Percentiles rank a stretch among this genome's conserved stretches.
These are phyloP conservation scores for Alosa alosa DNA, from an alignment of 2,113 vertebrate genomes.

Conservation along the genomic window DNA sequence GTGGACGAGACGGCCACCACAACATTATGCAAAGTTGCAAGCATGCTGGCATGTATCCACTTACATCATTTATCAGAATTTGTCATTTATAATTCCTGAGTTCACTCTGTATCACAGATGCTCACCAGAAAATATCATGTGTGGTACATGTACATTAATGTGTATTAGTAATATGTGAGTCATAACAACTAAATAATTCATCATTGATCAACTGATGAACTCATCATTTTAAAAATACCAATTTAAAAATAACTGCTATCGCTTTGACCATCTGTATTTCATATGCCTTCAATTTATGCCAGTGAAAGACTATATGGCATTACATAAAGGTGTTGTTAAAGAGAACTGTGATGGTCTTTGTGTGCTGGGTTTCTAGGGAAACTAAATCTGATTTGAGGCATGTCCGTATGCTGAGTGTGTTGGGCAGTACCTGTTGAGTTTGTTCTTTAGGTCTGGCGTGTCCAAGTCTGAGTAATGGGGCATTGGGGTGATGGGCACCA, in stretches of 20 bases:
- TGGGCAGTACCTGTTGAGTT: slow-evolving; percentile 80
- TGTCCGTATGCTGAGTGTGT: background rate
- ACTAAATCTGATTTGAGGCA: background rate
- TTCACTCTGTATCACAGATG: background rate
- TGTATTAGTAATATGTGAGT: background rate
- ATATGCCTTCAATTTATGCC: background rate
- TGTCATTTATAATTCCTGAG: too few species aligned
- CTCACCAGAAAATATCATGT: background rate
- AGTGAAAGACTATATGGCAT: background rate
- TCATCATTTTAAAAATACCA: too few species aligned
- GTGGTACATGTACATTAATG: background rate
- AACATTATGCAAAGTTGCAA: background rate
- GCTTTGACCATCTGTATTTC: background rate
- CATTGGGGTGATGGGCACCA: slow-evolving; percentile 85
- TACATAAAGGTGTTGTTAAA: background rate
- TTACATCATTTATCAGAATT: background rate
- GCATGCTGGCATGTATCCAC: background rate
- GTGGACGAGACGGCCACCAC: background rate
- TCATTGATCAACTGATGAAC: too few species aligned
- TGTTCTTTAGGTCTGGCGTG: slow-evolving; percentile 88
- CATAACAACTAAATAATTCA: too few species aligned
- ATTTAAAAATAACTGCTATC: too few species aligned
- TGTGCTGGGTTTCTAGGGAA: background rate
- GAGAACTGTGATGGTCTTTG: background rate
- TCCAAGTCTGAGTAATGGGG: slow-evolving; percentile 91